Base-by-base conservation (phyloP, 1,140 invertebrate genomes). In the Hylaeus volcanicus region DNA sequence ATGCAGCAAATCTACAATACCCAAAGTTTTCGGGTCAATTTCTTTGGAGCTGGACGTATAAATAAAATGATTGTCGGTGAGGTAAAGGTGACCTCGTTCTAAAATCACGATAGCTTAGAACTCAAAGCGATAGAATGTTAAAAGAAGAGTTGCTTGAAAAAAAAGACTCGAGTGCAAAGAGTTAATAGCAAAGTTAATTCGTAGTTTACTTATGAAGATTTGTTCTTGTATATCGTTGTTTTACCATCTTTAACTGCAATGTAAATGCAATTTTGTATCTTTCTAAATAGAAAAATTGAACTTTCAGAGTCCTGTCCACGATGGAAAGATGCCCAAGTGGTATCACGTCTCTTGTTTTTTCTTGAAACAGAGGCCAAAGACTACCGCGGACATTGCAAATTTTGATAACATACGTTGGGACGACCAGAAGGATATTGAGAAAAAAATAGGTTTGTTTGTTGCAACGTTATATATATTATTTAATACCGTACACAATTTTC, bases 311-410 rank as follows among this genome's bases (percentile, higher is more conserved):
- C 96, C 96, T 11, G 95, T 96, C 87, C 97, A 97, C 94, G 98
- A 99, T 96, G 98, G 98, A 5, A 98, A 97, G 93, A 94, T 96
- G 80, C 94, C 97, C 2, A 96, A 96, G 82, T 99, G 98, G 98
- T 97, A 96, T 92, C 98, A 99, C 94, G 94, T 95, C 75, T 93
- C 94, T 3, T 99, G 98, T 91, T 99, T 99, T 91, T 99, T 99
- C 88, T 89, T 93, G 74, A 98, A 97, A 91, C 96, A 97, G 88
- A 95, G 96, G 15, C 96, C 97, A 9, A 94, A 95, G 82, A 94
- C 94, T 70, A 94, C 95, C 11, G 95, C 94, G 69, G 98, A 99
- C 79, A 97, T 99, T 89, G 96, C 94, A 51, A 95, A 98, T 89
- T 98, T 97, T 94, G 97, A 98, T 91, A 95, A 95, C 73, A 93